Base-by-base conservation (phyloP, 2,113 vertebrate species). In the Vidua macroura region DNA sequence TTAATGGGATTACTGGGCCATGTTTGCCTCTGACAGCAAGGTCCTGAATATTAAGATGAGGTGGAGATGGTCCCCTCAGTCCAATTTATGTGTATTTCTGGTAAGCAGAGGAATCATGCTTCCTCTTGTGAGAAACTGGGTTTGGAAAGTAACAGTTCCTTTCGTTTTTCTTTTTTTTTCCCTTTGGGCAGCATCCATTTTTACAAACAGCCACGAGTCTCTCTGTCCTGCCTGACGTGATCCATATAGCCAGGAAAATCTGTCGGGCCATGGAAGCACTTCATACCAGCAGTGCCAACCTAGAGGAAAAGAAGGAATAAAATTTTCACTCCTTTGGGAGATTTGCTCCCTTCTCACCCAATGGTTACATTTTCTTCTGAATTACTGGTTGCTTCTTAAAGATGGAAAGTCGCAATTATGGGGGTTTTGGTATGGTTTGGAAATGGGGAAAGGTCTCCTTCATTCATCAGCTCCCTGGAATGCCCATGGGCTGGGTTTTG, bases 121-220 rank as follows among this genome's bases (percentile, higher is more conserved):
- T 84, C 68, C 82, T 80, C 77, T 41, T 80, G 72, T 78, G 77
- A 70, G 76, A 46, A 76, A 62, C 33, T 23, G 60, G 15, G 55
- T 91, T 62, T 80, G 63, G 56, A 70, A 88, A 75, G 20, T 93
- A 90, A 94, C 48, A 5, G 48, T 70, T 76, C 19, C 1, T 95
- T 33, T 92, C 20, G 92, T 96, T 33, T 13, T 53, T 62, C 19
- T 20, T 53, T 62, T 23, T 20, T 31, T 41, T 58, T 19, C 78
- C 46, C 75, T 77, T 95, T 95, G 93, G 90, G n/a, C 98, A 99
- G 99, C 99, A 99, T 98, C 98, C 99, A 18, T 99, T 99, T 98
- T 98, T 99, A 97, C 98, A 98, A 98, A 97, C 99, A 98, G 99
- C 99, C 58, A 98, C 98, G 98, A 99, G 98, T 46, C 98, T 99